A percentile compares a stretch with the other conserved stretches of the same genome.
These are phyloP conservation scores for Darevskia mixta DNA, from an alignment of 2,797 vertebrate genomes.

Conservation along the genomic window DNA sequence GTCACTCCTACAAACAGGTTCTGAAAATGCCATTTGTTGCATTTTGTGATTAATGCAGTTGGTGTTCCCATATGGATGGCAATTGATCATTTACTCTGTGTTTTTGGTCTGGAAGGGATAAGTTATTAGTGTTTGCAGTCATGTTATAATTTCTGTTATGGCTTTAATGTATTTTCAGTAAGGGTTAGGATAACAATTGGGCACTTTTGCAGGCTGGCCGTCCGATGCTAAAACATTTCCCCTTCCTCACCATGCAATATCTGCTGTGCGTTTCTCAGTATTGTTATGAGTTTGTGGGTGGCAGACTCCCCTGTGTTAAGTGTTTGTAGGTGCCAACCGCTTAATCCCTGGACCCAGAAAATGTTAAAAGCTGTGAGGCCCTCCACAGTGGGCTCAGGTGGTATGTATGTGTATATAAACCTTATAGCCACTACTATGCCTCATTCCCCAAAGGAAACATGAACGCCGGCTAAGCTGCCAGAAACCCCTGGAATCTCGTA, in stretches of 20 bases:
- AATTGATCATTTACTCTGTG: neutral
- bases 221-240: too few relatives aligned
- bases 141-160: neutral
- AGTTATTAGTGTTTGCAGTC: neutral
- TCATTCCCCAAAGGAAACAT: too few relatives aligned
- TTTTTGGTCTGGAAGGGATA: neutral
- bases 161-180: neutral
- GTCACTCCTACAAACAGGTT: neutral
- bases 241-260: neutral
- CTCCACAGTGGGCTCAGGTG: too few relatives aligned
- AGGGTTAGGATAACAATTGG: neutral
- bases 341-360: too few relatives aligned
- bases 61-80: neutral
- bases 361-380: too few relatives aligned
- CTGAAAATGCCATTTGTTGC: neutral
- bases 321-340: too few relatives aligned
- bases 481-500: too few relatives aligned
- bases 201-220: neutral
- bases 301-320: too few relatives aligned
- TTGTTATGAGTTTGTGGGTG: too few relatives aligned
- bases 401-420: too few relatives aligned
- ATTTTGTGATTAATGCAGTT: neutral
- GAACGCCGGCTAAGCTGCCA: too few relatives aligned
- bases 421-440: too few relatives aligned
- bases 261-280: neutral